Evolutionary conservation across 2,888 invertebrate genomes (phyloP), one percentile per base, ranked within the genome.

Genomic region (Cheilosia pagana): DNA sequence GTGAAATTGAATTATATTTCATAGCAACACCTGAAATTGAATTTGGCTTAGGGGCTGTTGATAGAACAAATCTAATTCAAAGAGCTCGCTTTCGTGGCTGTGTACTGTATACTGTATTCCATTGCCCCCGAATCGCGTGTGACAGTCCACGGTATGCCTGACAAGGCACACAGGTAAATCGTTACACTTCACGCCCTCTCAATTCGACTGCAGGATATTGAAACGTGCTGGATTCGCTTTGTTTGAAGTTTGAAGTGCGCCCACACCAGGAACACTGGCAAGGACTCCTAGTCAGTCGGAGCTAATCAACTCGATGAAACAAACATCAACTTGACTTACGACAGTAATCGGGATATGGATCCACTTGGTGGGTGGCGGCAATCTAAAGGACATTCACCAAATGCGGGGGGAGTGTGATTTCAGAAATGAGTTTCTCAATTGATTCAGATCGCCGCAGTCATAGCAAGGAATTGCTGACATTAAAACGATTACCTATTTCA

Each of bases 1-100:
- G 53, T 45, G 43, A 83, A 78, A 83, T 83, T 70, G 83, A 83
- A 83, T 83, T 83, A 79, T 79, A 75, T 70, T 83, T 65, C 65
- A 70, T 39, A 68, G 72, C 78, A 79, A 68, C 59, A 79, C 74
- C 68, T 75, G 63, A 65, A 83, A 79, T 83, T 79, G 52, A 83
- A 83, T 83, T 79, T 70, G 10, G 25, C 68, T 43, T 43, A 55
- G n/a, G 31, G 55, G 48, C 28, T 25, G 60, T 77, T 82, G 59
- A 71, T 41, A 41, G 67, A 82, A 60, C 62, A 55, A 62, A 82
- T 82, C 53, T 59, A 67, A 77, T 74, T 48, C 52, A 23, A 57
- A 21, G 23, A 48, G 48, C 16, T 62, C 76, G 50, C 43, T 62
- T 19, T n/a, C 60, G 50, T 63, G 53, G 23, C 43, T 39, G n/a